A percentile compares a stretch with the other conserved stretches of the same genome.
Evolutionary conservation across 1,140 invertebrate genomes (phyloP).

Genomic region (Dufourea novaeangliae): DNA sequence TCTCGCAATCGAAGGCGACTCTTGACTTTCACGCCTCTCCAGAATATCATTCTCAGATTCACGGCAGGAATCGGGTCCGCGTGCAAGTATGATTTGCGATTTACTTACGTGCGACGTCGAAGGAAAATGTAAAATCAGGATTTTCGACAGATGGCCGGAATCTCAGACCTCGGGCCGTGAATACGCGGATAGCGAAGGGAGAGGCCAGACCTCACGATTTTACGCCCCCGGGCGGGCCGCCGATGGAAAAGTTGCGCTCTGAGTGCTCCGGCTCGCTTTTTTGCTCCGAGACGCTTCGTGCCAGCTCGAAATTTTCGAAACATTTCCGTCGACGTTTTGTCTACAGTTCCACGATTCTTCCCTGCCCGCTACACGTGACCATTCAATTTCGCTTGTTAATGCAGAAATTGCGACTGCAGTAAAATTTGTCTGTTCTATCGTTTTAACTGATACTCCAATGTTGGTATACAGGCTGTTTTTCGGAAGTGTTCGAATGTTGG

Average conservation of each 20-base stretch:
- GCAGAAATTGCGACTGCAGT: neutral
- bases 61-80: neutral
- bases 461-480: too few relatives aligned
- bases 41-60: neutral
- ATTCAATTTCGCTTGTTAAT: neutral
- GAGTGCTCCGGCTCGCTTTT: constrained; percentile 79
- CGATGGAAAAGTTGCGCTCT: constrained; percentile 80
- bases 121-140: constrained; percentile 78
- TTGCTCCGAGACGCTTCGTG: constrained; percentile 59
- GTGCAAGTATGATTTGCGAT: constrained; percentile 50
- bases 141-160: constrained; percentile 78
- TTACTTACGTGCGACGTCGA: constrained; percentile 64
- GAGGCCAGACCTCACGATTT: constrained; percentile 76
- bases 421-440: too few relatives aligned
- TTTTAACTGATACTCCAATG: too few relatives aligned
- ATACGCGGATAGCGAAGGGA: constrained; percentile 63
- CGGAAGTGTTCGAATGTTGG: too few relatives aligned
- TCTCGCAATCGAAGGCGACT: neutral
- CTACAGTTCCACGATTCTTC: constrained; percentile 33
- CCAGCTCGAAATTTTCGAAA: constrained; percentile 64
- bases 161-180: constrained; percentile 77
- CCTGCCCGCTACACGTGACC: too few relatives aligned
- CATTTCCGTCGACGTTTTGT: constrained; percentile 53
- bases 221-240: constrained; percentile 73
- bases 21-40: neutral